phyloP scores from a whole-genome alignment of 2,888 invertebrate genomes.

The Lasioglossum zephyrum region DNA sequence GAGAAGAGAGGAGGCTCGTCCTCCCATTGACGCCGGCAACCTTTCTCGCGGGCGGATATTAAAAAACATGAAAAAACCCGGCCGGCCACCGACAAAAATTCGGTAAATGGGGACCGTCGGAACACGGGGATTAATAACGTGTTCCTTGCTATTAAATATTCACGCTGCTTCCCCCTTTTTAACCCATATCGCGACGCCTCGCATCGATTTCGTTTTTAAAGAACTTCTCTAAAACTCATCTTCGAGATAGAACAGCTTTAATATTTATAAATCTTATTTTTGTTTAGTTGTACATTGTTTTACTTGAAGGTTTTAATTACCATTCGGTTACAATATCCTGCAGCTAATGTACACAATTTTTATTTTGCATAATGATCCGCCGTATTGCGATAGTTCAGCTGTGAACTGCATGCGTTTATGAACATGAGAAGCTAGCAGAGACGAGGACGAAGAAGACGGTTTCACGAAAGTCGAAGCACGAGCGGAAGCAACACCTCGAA shows the following conservation, averaged over 20 bases:
- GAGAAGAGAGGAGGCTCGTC: slow-evolving; percentile 39
- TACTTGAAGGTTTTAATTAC: not conserved
- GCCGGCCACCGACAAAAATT: not conserved
- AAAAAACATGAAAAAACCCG: slow-evolving; percentile 58
- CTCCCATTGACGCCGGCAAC: slow-evolving; percentile 68
- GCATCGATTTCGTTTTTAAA: not conserved
- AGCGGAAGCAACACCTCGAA: slow-evolving; percentile 14
- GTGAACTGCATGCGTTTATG: no score
- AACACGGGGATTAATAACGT: not conserved
- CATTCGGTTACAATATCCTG: no score
- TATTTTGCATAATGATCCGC: no score
- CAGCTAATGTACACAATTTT: no score
- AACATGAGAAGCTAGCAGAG: not conserved
- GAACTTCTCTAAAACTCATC: no score
- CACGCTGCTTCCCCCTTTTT: not conserved
- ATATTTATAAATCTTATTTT: not conserved
- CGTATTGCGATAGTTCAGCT: no score
- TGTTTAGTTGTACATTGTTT: not conserved
- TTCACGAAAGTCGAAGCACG: not conserved
- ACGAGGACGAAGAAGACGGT: not conserved
- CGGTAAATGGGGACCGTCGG: not conserved
- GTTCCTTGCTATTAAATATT: not conserved
- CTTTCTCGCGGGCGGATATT: slow-evolving; percentile 66
- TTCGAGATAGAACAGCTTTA: no score
- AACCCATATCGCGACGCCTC: not conserved